A percentile compares a stretch with the other conserved stretches of the same genome.
These are phyloP conservation scores for Synanthedon tipuliformis DNA, from an alignment of 2,888 invertebrate genomes.

Conservation along the genomic window DNA sequence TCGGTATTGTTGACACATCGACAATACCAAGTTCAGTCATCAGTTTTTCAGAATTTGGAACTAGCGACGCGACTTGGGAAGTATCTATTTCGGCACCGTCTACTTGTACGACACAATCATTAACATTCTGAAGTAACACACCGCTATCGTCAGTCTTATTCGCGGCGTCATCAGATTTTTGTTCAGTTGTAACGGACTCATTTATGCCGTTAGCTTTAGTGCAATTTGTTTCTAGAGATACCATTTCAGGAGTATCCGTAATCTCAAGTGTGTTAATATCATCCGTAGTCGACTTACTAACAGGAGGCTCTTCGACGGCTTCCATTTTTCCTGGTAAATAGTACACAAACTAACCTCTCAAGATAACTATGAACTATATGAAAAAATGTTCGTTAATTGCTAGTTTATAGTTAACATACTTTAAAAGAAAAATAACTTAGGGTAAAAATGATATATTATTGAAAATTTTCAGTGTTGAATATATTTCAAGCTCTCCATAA, in stretches of 20 bases:
- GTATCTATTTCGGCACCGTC: neutral
- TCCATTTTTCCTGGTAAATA: conserved; percentile 22
- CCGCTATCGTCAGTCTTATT: neutral
- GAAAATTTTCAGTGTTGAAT: no score
- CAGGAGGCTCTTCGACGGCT: conserved; percentile 26
- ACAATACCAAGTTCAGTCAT: neutral
- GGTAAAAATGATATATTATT: no score
- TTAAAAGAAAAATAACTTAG: no score
- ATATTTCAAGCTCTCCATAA: no score
- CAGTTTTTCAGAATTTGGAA: neutral
- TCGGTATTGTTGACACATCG: neutral
- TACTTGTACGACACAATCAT: neutral
- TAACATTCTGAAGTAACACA: neutral
- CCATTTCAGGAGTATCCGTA: conserved; percentile 19
- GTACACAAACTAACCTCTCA: conserved; percentile 1
- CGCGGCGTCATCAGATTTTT: neutral
- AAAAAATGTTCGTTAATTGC: neutral
- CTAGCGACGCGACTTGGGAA: neutral
- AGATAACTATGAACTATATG: neutral
- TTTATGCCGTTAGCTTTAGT: conserved; percentile 48
- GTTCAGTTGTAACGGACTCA: conserved; percentile 17
- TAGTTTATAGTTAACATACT: no score
- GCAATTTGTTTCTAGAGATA: conserved; percentile 32
- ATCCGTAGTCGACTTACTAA: conserved; percentile 21
- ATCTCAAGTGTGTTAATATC: conserved; percentile 24